Evolutionary conservation across 2,888 invertebrate species (phyloP), one percentile per base, ranked within the genome.

Genomic region (Drosophila mercatorum): DNA sequence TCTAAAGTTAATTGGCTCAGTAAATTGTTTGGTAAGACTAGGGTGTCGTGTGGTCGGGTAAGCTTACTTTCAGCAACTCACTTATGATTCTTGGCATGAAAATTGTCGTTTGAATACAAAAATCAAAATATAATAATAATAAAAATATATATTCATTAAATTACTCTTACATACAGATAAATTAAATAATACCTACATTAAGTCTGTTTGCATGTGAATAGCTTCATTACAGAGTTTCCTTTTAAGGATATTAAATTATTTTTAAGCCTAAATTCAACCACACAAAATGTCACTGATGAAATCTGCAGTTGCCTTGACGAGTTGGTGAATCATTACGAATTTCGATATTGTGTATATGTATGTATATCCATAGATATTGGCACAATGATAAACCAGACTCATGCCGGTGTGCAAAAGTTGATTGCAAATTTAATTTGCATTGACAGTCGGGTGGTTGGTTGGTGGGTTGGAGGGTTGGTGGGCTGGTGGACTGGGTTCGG

Each of bases 381-480:
- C 26, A 12, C 46, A 51, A 34, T 58, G 75, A 63, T 73, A 78
- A 73, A 40, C 60, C 74, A 26, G 53, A 56, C 51, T 26, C 55
- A 53, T 12, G 44, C 43, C 17, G 28, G 28, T 40, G 46, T 28
- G 11, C 41, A 43, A 59, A 68, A 53, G 68, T 26, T 77, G 81
- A 80, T 77, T 80, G 72, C 55, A 64, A 80, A 77, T 72, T 72
- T 68, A 72, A 78, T 78, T 80, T 77, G 57, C 63, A 71, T 80
- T 68, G 86, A 60, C 74, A 71, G 55, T 68, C 63, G 63, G 68
- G 44, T 51, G 28, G 41, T 1, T 10, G 41, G 5, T 17, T 31
- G 56, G 10, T 6, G n/a, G 28, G 53, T n/a, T n/a, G 38, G 26
- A 2, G 26, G 10, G 26, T 4, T 38, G 8, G 52, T 31, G 5